These are phyloP conservation scores for Drosophila picticornis DNA, from an alignment of 2,888 invertebrate species.

Conservation along the genomic window DNA sequence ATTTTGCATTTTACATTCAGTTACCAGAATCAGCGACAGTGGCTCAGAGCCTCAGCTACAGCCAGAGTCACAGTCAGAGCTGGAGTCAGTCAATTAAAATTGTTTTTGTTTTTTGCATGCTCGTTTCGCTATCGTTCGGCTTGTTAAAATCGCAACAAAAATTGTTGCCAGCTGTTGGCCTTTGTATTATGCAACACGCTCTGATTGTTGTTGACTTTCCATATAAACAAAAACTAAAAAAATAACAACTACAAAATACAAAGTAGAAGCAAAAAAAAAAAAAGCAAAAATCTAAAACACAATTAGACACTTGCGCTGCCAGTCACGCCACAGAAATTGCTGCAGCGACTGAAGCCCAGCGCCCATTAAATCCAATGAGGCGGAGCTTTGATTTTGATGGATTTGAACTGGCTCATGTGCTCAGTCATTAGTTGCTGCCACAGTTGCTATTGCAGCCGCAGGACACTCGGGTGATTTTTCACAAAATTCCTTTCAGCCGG, in stretches of 20 bases:
- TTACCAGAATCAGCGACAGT: conserved; percentile 13
- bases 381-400: conserved; percentile 62
- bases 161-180: conserved; percentile 62
- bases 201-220: conserved; percentile 71
- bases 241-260: conserved; percentile 1
- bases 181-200: conserved; percentile 80
- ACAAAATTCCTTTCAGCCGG: conserved; percentile 51
- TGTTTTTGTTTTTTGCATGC: conserved; percentile 67
- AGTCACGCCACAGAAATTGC: conserved; percentile 63
- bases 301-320: conserved; percentile 77
- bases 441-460: conserved; percentile 49
- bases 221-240: conserved; percentile 30
- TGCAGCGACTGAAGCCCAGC: conserved; percentile 13
- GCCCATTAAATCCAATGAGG: conserved; percentile 47
- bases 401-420: conserved; percentile 53
- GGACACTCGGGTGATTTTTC: conserved; percentile 68
- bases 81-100: conserved; percentile 73
- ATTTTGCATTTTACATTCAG: conserved; percentile 61
- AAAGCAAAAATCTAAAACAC: conserved; percentile 58
- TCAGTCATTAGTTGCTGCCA: conserved; percentile 47
- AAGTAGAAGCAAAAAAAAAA: conserved; percentile 18
- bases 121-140: conserved; percentile 76
- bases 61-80: conserved; percentile 7
- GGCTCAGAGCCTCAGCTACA: conserved; percentile 34
- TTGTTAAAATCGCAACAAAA: conserved; percentile 74